Percentiles rank a stretch among this genome's conserved stretches.
Evolutionary conservation across 2,113 vertebrate species (phyloP).

Genomic region (Gorsachius goisagi): DNA sequence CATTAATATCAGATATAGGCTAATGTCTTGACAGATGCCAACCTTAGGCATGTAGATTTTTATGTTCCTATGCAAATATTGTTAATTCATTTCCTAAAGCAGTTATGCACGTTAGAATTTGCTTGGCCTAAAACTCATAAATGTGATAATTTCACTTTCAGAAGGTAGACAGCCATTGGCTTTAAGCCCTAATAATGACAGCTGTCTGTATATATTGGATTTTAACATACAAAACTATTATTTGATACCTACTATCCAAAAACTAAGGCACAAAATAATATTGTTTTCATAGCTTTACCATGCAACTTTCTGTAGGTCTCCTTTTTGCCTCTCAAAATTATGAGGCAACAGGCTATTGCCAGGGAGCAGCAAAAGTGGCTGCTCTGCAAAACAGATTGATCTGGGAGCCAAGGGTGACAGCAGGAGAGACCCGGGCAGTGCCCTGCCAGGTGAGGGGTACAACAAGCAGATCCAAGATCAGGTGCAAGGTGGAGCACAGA

Average conservation of each 20-base stretch:
- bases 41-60: neutral
- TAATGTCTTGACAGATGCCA: neutral
- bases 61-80: neutral
- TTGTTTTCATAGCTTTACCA: neutral
- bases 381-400: neutral
- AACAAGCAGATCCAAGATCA: neutral
- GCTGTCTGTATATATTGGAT: neutral
- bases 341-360: neutral
- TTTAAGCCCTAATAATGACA: neutral
- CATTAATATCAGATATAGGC: neutral
- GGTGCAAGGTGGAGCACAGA: neutral
- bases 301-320: neutral
- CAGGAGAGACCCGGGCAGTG: neutral
- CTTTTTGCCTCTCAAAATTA: neutral
- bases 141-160: neutral
- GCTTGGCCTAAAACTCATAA: neutral
- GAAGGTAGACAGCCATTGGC: neutral
- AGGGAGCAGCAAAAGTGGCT: neutral
- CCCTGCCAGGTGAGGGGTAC: too few species aligned
- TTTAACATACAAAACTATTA: neutral
- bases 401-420: neutral
- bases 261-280: neutral
- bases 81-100: neutral
- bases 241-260: neutral
- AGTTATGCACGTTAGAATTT: neutral